Conservation (phyloP, 2,113 vertebrate genomes). For the Pollachius pollachius region DNA sequence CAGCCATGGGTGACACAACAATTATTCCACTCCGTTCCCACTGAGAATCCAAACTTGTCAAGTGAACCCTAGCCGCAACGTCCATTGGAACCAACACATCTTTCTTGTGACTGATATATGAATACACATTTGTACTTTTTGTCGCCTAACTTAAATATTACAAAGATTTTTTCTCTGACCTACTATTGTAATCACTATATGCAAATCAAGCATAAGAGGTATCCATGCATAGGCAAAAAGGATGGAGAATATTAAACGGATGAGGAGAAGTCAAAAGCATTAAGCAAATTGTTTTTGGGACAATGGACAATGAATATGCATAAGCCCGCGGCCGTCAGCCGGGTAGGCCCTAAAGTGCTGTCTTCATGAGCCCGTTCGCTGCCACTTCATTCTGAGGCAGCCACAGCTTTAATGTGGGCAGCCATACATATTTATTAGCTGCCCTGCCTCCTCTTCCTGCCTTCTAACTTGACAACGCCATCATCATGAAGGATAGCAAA, state of each 20-base stretch:
- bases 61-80: too few species aligned
- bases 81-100: too few species aligned
- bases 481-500: slow-evolving; percentile 55
- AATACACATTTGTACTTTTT: too few species aligned
- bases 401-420: slow-evolving; percentile 63
- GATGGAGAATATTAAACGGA: slow-evolving; percentile 40
- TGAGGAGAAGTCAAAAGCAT: slow-evolving; percentile 52
- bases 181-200: too few species aligned
- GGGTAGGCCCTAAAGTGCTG: slow-evolving; percentile 65
- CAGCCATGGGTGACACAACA: too few species aligned
- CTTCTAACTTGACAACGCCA: slow-evolving; percentile 68
- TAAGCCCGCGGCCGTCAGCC: slow-evolving; percentile 49
- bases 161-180: too few species aligned
- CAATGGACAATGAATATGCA: slow-evolving; percentile 74
- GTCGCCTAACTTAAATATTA: too few species aligned
- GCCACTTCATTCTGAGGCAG: slow-evolving; percentile 65
- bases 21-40: too few species aligned
- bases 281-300: slow-evolving; percentile 68
- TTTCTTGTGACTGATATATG: too few species aligned
- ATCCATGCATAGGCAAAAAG: slow-evolving; percentile 39
- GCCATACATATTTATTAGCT: slow-evolving; percentile 67
- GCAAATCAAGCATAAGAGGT: slow-evolving; percentile 4
- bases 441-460: slow-evolving; percentile 28
- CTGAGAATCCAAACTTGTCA: too few species aligned
- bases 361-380: slow-evolving; percentile 66